Evolutionary conservation across 2,888 invertebrate genomes (phyloP).

Genomic region (Scaptomyza cyrtandrae): DNA sequence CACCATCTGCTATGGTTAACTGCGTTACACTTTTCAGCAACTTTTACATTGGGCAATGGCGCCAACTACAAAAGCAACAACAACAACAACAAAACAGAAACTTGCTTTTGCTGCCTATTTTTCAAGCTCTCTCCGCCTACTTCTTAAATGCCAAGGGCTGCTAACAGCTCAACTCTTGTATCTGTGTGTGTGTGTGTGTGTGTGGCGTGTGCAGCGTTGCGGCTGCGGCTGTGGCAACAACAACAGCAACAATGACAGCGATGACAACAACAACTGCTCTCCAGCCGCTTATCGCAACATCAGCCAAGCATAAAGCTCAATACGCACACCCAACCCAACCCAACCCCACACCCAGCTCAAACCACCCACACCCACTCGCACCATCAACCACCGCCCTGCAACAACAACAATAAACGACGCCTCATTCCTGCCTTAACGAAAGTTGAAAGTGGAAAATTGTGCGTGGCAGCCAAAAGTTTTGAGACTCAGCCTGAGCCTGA

Average conservation of each 20-base stretch:
- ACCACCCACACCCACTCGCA: constrained; percentile 15
- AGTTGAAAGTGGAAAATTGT: constrained; percentile 78
- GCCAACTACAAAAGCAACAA: constrained; percentile 67
- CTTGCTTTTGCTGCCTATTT: constrained; percentile 59
- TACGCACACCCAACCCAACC: constrained; percentile 27
- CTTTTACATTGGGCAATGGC: constrained; percentile 72
- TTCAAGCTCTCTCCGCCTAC: constrained; percentile 48
- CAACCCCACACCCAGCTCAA: not conserved
- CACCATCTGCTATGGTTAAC: constrained; percentile 40
- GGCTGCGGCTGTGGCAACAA: constrained; percentile 67
- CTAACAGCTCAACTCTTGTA: constrained; percentile 29
- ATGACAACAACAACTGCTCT: constrained; percentile 41
- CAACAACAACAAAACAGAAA: constrained; percentile 49
- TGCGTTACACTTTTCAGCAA: constrained; percentile 77
- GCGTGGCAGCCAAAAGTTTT: constrained; percentile 70
- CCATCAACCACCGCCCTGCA: constrained; percentile 45
- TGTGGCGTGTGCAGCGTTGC: constrained; percentile 73
- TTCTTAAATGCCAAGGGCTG: constrained; percentile 42
- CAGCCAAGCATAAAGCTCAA: constrained; percentile 77
- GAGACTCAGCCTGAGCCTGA: not conserved
- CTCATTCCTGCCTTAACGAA: constrained; percentile 28
- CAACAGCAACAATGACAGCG: constrained; percentile 23
- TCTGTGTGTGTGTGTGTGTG: constrained; percentile 20
- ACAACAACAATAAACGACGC: constrained; percentile 14
- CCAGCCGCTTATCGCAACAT: constrained; percentile 75